Evolutionary conservation across 2,113 vertebrate species (phyloP).

Genomic region (Oncorhynchus nerka): DNA sequence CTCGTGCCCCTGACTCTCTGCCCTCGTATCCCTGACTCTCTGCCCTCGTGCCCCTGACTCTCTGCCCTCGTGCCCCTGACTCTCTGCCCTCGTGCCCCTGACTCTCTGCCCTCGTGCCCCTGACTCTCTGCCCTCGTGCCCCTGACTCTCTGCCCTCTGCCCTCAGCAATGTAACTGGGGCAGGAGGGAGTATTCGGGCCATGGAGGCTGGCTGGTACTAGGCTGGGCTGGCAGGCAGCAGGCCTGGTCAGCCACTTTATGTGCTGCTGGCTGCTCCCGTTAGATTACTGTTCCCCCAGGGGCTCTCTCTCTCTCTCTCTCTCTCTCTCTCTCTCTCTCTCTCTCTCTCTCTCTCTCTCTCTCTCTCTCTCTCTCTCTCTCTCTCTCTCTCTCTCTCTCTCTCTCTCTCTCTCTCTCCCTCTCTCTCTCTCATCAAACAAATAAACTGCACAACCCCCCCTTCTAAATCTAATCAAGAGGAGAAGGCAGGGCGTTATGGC

Average conservation of each 20-base stretch:
- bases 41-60: conserved; percentile 24
- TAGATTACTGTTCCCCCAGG: background rate
- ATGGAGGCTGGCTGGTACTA: too few relatives aligned
- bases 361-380: too few relatives aligned
- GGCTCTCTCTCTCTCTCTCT: too few relatives aligned
- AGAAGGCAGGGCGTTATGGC: too few relatives aligned
- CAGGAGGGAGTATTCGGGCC: too few relatives aligned
- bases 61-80: conserved; percentile 24
- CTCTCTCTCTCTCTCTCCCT: too few relatives aligned
- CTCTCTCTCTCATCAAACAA: too few relatives aligned
- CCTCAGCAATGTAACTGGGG: background rate
- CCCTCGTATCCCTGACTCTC: conserved; percentile 27
- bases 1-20: conserved; percentile 28
- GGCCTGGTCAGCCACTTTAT: background rate
- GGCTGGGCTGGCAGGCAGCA: background rate
- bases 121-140: conserved; percentile 21
- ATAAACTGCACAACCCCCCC: too few relatives aligned
- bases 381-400: too few relatives aligned
- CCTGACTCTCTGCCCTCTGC: conserved; percentile 42
- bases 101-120: conserved; percentile 22
- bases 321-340: too few relatives aligned
- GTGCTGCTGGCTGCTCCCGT: background rate
- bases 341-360: too few relatives aligned
- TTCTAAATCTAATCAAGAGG: too few relatives aligned
- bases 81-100: conserved; percentile 23